phyloP scores from a whole-genome alignment of 2,113 vertebrate genomes.

The Pedetes capensis region DNA sequence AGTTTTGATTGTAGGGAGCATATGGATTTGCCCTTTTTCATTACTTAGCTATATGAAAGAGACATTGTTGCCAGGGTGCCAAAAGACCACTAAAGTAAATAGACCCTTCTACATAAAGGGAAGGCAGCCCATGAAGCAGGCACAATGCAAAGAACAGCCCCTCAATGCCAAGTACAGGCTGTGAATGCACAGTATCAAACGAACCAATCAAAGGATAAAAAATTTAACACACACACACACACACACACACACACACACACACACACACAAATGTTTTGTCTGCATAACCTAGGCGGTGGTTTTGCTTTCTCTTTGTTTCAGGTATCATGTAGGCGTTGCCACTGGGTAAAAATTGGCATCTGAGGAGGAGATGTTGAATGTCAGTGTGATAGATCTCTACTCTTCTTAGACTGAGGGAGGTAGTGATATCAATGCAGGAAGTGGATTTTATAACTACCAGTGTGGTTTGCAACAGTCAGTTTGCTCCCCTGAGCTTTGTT shows the following conservation, averaged over 20 bases:
- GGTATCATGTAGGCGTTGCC: neutral
- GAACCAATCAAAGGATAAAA: neutral
- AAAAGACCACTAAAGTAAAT: neutral
- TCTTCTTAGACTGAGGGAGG: neutral
- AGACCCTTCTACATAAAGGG: conserved; percentile 17
- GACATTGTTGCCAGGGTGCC: neutral
- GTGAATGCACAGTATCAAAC: neutral
- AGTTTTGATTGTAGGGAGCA: neutral
- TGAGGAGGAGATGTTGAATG: neutral
- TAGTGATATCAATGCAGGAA: neutral
- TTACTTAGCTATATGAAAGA: neutral
- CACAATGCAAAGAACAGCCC: neutral
- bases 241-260: no score
- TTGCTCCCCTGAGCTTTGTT: neutral
- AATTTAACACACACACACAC: neutral
- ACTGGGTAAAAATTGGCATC: neutral
- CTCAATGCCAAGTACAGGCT: neutral
- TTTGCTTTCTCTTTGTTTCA: conserved; percentile 21
- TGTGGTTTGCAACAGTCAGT: neutral
- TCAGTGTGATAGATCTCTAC: neutral
- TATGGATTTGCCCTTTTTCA: neutral
- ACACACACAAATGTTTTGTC: neutral
- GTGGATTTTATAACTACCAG: neutral
- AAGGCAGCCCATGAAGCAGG: neutral
- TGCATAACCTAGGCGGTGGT: neutral